phyloP scores from a whole-genome alignment of 2,888 invertebrate species.

The Amphipoea lucens region DNA sequence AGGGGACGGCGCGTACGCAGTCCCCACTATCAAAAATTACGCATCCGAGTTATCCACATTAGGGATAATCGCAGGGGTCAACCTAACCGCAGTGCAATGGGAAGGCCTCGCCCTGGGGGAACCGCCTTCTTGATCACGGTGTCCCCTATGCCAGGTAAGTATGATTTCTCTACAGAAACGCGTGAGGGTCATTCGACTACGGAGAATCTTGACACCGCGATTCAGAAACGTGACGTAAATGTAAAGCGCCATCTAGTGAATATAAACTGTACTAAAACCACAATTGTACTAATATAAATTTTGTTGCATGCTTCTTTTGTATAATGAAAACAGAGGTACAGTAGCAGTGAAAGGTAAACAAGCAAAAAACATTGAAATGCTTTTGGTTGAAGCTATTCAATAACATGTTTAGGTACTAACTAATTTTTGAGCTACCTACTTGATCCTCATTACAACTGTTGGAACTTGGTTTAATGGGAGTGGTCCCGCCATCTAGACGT shows the following conservation, averaged over 20 bases:
- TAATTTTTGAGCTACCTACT: too few relatives aligned
- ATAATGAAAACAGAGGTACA: neutral
- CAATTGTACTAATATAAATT: neutral
- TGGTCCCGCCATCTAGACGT: neutral
- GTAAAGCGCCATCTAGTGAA: neutral
- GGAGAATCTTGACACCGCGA: slow-evolving; percentile 4
- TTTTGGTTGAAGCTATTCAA: too few relatives aligned
- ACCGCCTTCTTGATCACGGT: slow-evolving; percentile 41
- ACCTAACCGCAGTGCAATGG: slow-evolving; percentile 50
- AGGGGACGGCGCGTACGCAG: slow-evolving; percentile 8
- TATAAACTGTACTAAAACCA: neutral
- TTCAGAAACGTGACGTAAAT: slow-evolving; percentile 5
- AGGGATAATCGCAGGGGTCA: slow-evolving; percentile 59
- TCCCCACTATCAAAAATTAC: slow-evolving; percentile 6
- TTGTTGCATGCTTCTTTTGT: neutral
- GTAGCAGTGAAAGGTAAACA: neutral
- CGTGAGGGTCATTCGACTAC: neutral
- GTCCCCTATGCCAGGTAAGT: slow-evolving; percentile 14
- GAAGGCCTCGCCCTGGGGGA: slow-evolving; percentile 53
- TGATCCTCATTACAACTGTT: neutral
- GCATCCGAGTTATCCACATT: slow-evolving; percentile 41
- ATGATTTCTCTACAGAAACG: neutral
- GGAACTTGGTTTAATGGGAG: too few relatives aligned
- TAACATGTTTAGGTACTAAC: too few relatives aligned
- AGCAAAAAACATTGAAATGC: neutral